Percentiles rank a stretch among this genome's conserved stretches.
Evolutionary conservation across 2,888 invertebrate species (phyloP).

Genomic region (Thecocarcelia acutangulata): DNA sequence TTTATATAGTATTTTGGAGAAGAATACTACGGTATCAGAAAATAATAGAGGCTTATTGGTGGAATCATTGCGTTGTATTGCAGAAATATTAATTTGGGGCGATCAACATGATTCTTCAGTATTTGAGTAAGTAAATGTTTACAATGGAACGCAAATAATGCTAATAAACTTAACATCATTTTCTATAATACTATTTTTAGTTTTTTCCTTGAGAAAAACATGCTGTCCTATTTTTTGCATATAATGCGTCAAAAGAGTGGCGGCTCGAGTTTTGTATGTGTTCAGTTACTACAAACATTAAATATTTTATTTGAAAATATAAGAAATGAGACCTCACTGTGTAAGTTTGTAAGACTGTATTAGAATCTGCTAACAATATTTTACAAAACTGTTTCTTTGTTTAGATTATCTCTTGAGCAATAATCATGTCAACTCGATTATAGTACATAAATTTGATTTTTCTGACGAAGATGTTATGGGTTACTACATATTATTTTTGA

Average conservation of each 20-base stretch:
- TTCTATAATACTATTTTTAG: slow-evolving; percentile 83
- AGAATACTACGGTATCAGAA: slow-evolving; percentile 97
- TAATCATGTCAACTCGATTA: slow-evolving; percentile 99
- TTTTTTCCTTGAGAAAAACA: slow-evolving; percentile 99
- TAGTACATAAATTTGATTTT: slow-evolving; percentile 99
- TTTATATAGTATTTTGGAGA: slow-evolving; percentile 94
- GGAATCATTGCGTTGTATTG: slow-evolving; percentile 97
- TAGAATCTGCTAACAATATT: not conserved
- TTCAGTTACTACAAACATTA: slow-evolving; percentile 97
- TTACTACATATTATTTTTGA: slow-evolving; percentile 99
- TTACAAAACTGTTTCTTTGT: slow-evolving; percentile 28
- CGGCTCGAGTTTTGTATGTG: slow-evolving; percentile 95
- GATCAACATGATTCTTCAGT: slow-evolving; percentile 99
- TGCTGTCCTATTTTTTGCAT: slow-evolving; percentile 97
- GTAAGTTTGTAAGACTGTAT: slow-evolving; percentile 85
- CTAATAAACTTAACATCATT: not conserved
- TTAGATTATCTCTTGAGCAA: slow-evolving; percentile 99
- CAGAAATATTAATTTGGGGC: slow-evolving; percentile 99
- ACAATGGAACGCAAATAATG: not conserved
- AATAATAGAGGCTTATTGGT: slow-evolving; percentile 96
- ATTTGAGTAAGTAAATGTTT: slow-evolving; percentile 91
- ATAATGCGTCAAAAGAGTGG: slow-evolving; percentile 99
- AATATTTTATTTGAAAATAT: slow-evolving; percentile 99
- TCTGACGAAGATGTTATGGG: slow-evolving; percentile 99
- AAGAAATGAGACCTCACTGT: slow-evolving; percentile 98